Evolutionary conservation across 2,113 vertebrate genomes (phyloP).

Genomic region (Callorhinus ursinus): DNA sequence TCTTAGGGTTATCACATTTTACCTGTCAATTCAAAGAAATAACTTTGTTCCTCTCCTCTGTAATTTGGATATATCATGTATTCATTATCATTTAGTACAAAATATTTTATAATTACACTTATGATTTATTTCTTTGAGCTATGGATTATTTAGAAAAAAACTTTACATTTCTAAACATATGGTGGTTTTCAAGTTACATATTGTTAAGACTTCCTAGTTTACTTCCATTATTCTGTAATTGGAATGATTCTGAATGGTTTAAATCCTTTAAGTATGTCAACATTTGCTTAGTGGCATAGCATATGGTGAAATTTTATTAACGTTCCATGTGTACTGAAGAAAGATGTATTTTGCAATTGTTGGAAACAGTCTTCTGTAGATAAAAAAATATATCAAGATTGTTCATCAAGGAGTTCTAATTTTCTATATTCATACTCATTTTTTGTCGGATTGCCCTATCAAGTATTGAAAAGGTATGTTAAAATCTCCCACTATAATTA

Average conservation of each 20-base stretch:
- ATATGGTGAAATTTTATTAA: slow-evolving; percentile 18
- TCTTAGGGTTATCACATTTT: background rate
- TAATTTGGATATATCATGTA: background rate
- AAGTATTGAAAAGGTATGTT: background rate
- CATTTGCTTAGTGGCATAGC: background rate
- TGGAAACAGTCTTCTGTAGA: background rate
- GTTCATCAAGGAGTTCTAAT: background rate
- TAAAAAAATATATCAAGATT: background rate
- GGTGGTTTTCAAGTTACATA: background rate
- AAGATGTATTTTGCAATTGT: background rate
- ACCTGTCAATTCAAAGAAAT: background rate
- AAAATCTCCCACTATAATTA: background rate
- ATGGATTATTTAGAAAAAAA: background rate
- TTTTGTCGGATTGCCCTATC: background rate
- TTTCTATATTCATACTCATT: background rate
- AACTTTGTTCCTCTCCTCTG: background rate
- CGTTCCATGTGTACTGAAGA: background rate
- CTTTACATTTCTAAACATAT: background rate
- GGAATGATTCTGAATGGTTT: background rate
- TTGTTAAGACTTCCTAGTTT: background rate
- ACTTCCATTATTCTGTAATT: slow-evolving; percentile 12
- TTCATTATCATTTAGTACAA: background rate
- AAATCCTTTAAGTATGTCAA: background rate
- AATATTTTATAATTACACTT: background rate
- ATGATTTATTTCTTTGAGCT: background rate